Conservation (phyloP, 2,113 vertebrate species). For the cat (Felis catus) region F.catus_Fca126_mat1.0 CM031428.1:7471001-7471500, state of each 20-base stretch:
- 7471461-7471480: background rate
- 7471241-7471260: background rate
- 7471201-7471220: background rate
- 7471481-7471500: background rate
- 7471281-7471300: background rate
- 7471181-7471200: background rate
- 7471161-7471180: background rate
- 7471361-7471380: background rate
- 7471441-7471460: conserved; percentile 1
- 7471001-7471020: conserved; percentile 93
- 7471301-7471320: background rate
- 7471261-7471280: background rate
- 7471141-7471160: background rate
- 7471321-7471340: background rate
- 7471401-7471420: background rate
- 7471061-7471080: background rate
- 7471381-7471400: background rate
- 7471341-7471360: background rate
- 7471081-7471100: background rate
- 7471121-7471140: background rate
- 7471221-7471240: background rate
- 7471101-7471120: background rate
- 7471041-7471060: background rate
- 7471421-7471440: background rate
- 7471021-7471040: conserved; percentile 74